These are phyloP conservation scores for Arizona elegans DNA, from an alignment of 2,113 vertebrate genomes.

Conservation along the genomic window DNA sequence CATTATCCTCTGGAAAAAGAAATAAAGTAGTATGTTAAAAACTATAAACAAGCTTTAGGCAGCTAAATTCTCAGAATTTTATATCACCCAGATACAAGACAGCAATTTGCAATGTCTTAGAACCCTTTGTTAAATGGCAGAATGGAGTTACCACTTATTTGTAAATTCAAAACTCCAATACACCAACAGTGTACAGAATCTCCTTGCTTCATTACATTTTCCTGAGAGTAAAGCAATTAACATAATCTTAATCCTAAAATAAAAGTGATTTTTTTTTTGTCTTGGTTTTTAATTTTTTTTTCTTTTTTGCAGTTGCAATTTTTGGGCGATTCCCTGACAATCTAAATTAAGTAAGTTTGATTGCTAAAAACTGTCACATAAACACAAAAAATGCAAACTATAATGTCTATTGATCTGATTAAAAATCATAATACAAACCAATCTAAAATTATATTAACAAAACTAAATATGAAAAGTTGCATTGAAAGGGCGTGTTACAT, in stretches of 20 bases:
- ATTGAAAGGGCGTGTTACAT: slow-evolving; percentile 98
- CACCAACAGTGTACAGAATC: slow-evolving; percentile 86
- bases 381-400: slow-evolving; percentile 71
- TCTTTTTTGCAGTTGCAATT: slow-evolving; percentile 88
- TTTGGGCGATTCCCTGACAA: slow-evolving; percentile 97
- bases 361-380: slow-evolving; percentile 88
- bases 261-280: slow-evolving; percentile 55
- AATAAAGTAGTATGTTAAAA: slow-evolving; percentile 61
- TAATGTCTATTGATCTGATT: slow-evolving; percentile 78
- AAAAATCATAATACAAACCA: slow-evolving; percentile 91
- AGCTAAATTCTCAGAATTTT: slow-evolving; percentile 73
- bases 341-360: slow-evolving; percentile 88
- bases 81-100: slow-evolving; percentile 72
- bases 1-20: slow-evolving; percentile 69
- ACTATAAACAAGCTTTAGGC: slow-evolving; percentile 67
- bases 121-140: slow-evolving; percentile 82
- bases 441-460: slow-evolving; percentile 87
- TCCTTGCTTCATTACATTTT: slow-evolving; percentile 88
- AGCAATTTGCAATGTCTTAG: slow-evolving; percentile 79
- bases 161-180: slow-evolving; percentile 86
- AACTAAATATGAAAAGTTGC: slow-evolving; percentile 94
- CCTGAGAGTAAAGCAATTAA: slow-evolving; percentile 93
- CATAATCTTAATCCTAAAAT: slow-evolving; percentile 95
- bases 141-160: slow-evolving; percentile 76
- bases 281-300: slow-evolving; percentile 38